A percentile compares a stretch with the other conserved stretches of the same genome.
phyloP scores from a whole-genome alignment of 2,113 vertebrate genomes.

The Tretioscincus oriximinensis region DNA sequence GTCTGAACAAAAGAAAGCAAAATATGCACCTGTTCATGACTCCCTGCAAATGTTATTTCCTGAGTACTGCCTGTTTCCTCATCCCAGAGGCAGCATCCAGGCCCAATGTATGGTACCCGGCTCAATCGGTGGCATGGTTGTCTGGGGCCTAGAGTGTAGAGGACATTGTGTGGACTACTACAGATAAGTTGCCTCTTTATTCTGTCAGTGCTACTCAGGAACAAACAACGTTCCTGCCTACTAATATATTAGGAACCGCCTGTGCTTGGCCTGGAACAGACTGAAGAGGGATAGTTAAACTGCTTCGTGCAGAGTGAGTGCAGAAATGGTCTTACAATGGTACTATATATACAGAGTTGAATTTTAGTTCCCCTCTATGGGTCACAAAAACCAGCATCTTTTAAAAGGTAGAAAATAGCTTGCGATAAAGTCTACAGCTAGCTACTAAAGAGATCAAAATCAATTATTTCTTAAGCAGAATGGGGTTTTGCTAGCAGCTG shows the following conservation, averaged over 20 bases:
- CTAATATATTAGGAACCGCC: not conserved
- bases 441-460: constrained; percentile 54
- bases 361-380: constrained; percentile 11
- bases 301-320: not conserved
- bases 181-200: too few relatives aligned
- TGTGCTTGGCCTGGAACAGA: not conserved
- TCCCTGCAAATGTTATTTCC: too few relatives aligned
- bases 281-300: too few relatives aligned
- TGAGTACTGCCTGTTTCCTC: too few relatives aligned
- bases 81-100: too few relatives aligned
- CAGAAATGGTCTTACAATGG: not conserved
- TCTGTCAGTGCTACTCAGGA: too few relatives aligned
- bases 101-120: too few relatives aligned
- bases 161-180: too few relatives aligned
- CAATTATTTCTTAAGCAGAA: constrained; percentile 56
- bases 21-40: too few relatives aligned
- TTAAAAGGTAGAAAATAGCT: constrained; percentile 31
- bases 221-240: not conserved
- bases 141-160: too few relatives aligned
- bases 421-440: constrained; percentile 40
- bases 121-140: too few relatives aligned
- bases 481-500: constrained; percentile 70
- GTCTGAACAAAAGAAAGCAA: too few relatives aligned
- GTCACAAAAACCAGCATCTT: constrained; percentile 30
- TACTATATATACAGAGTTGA: not conserved